A percentile compares a stretch with the other conserved stretches of the same genome.
phyloP scores from a whole-genome alignment of 2,113 vertebrate species.

The Prunella himalayana region DNA sequence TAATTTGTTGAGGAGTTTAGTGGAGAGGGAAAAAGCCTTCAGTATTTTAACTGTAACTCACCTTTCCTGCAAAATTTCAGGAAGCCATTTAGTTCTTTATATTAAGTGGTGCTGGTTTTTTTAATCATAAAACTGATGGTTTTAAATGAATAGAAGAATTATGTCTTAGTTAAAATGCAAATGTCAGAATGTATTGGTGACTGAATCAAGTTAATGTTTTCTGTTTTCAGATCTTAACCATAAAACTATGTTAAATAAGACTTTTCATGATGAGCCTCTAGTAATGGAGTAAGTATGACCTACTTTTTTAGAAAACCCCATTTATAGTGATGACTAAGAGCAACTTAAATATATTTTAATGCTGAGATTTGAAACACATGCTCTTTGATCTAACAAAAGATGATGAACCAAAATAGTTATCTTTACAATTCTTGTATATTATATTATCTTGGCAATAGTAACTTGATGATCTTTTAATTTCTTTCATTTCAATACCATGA shows the following conservation, averaged over 20 bases:
- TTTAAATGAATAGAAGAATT: neutral
- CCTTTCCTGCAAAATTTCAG: neutral
- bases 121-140: neutral
- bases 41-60: neutral
- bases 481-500: neutral
- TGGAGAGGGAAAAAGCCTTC: neutral
- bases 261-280: constrained; percentile 89
- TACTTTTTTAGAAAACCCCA: neutral
- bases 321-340: neutral
- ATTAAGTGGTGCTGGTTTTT: neutral
- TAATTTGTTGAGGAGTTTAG: neutral
- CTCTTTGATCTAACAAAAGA: neutral
- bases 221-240: constrained; percentile 74
- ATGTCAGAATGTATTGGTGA: neutral
- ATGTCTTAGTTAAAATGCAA: neutral
- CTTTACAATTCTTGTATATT: neutral
- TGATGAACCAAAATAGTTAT: neutral
- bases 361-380: neutral
- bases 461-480: neutral
- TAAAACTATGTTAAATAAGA: constrained; percentile 78
- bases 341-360: neutral
- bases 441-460: neutral
- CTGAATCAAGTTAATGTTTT: neutral
- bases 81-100: neutral
- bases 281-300: constrained; percentile 93